Evolutionary conservation across 1,140 invertebrate species (phyloP), one percentile per base, ranked within the genome.

Genomic region (Diuraphis noxia): DNA sequence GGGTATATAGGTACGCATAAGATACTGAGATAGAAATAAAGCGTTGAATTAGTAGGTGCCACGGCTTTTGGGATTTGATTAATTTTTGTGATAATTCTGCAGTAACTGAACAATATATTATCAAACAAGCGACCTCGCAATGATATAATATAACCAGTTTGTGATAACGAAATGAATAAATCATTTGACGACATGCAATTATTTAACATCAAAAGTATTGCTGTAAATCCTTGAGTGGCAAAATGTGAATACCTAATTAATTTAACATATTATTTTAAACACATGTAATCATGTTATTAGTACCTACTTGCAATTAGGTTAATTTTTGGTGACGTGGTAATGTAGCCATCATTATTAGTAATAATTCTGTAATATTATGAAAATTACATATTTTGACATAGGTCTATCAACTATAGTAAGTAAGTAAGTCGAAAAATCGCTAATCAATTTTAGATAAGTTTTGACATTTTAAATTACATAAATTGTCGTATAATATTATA

Each of bases 1-100:
- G 13, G 30, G 1, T n/a, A 63, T 0, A 4, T 49, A 2, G 30
- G 1, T n/a, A 63, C 0, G 9, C 21, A 2, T n/a, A 5, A 63
- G 10, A n/a, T 63, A 30, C 9, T 9, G 30, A 63, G 30, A 63
- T n/a, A 17, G 10, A 63, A n/a, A n/a, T n/a, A n/a, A n/a, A 63
- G 30, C 10, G 30, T 63, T 63, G 10, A 63, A 63, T 63, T n/a
- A 49, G 30, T n/a, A 63, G 30, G 30, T 13, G 13, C 30, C 30
- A 4, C 30, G 30, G 10, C 13, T 63, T n/a, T n/a, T 63, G 56
- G 30, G 10, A n/a, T 63, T n/a, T 63, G 56, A n/a, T 63, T 63
- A 13, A 63, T 63, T 63, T 63, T n/a, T n/a, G 30, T 63, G 13
- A 63, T 63, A 30, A 56, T 56, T 30, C 52, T n/a, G n/a, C n/a